A percentile compares a stretch with the other conserved stretches of the same genome.
These are phyloP conservation scores for Actinostola sp. DNA, from an alignment of 92 coral and sea anemone species.

Conservation along the genomic window DNA sequence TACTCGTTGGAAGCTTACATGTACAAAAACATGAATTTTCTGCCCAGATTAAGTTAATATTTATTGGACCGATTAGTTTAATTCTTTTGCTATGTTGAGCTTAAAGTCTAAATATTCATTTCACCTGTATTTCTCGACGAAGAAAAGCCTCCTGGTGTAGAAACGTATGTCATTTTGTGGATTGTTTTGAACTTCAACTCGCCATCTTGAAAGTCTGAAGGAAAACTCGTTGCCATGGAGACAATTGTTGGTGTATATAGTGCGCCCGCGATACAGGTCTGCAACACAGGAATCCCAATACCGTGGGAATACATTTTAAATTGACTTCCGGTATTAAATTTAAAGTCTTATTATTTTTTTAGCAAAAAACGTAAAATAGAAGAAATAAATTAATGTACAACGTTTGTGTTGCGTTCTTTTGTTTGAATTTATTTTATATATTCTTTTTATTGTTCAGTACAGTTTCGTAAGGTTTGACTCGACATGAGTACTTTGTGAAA, in stretches of 20 bases:
- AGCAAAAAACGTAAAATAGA: too few relatives aligned
- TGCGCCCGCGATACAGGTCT: conserved; percentile 26
- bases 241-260: not conserved
- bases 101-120: not conserved
- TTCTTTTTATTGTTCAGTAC: too few relatives aligned
- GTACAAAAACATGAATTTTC: conserved; percentile 5
- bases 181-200: conserved; percentile 6
- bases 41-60: not conserved
- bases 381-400: too few relatives aligned
- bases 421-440: too few relatives aligned
- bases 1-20: not conserved
- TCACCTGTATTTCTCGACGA: conserved; percentile 71
- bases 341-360: too few relatives aligned
- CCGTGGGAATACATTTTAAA: not conserved
- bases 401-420: too few relatives aligned
- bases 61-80: not conserved
- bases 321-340: not conserved
- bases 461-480: too few relatives aligned
- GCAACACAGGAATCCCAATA: conserved; percentile 22
- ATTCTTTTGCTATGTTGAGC: not conserved
- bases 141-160: conserved; percentile 64
- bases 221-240: conserved; percentile 19
- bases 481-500: too few relatives aligned
- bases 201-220: conserved; percentile 37
- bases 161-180: conserved; percentile 64